Percentiles rank a stretch among this genome's conserved stretches.
Conservation (phyloP, 2,888 invertebrate genomes). For the Drosophila tanythrix region DNA sequence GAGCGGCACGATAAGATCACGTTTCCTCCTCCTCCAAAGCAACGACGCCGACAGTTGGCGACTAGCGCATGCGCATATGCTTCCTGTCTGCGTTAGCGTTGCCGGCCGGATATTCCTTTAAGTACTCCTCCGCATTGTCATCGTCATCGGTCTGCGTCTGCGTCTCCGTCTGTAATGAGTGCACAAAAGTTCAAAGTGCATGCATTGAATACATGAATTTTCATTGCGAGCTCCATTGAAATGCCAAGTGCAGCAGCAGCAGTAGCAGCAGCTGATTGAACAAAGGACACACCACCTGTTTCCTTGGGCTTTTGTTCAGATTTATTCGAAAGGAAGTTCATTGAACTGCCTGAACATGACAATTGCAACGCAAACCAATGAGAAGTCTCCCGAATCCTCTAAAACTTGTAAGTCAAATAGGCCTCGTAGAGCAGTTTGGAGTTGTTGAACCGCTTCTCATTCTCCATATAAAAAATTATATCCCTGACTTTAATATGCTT, state of each 20-base stretch:
- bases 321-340: conserved; percentile 67
- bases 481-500: conserved; percentile 59
- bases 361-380: conserved; percentile 30
- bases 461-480: conserved; percentile 56
- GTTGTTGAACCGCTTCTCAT: conserved; percentile 41
- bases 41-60: conserved; percentile 57
- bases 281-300: conserved; percentile 76
- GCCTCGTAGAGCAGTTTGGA: conserved; percentile 55
- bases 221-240: conserved; percentile 43
- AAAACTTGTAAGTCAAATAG: conserved; percentile 55
- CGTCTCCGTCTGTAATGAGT: conserved; percentile 54
- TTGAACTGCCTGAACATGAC: conserved; percentile 55
- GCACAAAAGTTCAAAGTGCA: conserved; percentile 76
- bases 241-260: conserved; percentile 47
- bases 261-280: conserved; percentile 34
- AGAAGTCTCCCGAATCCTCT: background rate
- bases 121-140: conserved; percentile 56
- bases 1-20: conserved; percentile 76
- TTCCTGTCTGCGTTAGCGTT: conserved; percentile 60
- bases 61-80: conserved; percentile 72
- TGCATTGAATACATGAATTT: conserved; percentile 54
- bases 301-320: conserved; percentile 73
- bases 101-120: conserved; percentile 73
- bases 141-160: conserved; percentile 16
- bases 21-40: conserved; percentile 58